phyloP scores from a whole-genome alignment of 2,113 vertebrate genomes.

The Periophthalmodon schlosseri region DNA sequence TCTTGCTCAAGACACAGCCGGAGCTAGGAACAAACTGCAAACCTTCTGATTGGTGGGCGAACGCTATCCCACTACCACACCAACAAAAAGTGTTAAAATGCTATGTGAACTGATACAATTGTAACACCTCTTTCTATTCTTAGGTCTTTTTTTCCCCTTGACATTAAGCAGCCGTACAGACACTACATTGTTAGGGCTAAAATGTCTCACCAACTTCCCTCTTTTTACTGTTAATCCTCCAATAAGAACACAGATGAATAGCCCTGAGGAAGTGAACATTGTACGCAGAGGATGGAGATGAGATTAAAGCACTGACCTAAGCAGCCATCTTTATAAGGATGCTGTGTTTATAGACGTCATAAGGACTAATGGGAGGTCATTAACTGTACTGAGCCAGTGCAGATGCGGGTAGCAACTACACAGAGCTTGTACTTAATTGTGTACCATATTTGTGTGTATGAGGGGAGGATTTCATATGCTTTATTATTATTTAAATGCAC shows the following conservation, averaged over 20 bases:
- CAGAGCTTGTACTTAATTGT: neutral
- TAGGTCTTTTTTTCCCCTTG: neutral
- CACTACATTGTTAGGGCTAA: constrained; percentile 5
- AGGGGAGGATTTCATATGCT: neutral
- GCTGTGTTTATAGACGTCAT: constrained; percentile 14
- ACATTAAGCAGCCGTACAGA: constrained; percentile 21
- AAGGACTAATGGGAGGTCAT: constrained; percentile 16
- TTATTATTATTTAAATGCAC: neutral
- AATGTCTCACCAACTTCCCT: constrained; percentile 16
- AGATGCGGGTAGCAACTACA: neutral
- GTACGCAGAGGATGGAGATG: constrained; percentile 36
- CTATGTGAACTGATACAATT: too few species aligned
- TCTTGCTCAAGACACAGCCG: too few species aligned
- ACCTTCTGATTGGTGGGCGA: too few species aligned
- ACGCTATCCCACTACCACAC: too few species aligned
- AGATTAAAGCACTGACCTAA: constrained; percentile 39
- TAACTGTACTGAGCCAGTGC: constrained; percentile 11
- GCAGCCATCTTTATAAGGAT: constrained; percentile 25
- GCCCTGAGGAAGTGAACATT: constrained; percentile 47
- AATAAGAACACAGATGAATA: constrained; percentile 40
- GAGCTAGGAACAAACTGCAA: too few species aligned
- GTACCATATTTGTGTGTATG: neutral
- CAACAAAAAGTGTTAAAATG: too few species aligned
- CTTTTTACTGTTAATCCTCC: constrained; percentile 36
- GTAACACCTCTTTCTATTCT: too few species aligned